Evolutionary conservation across 2,797 vertebrate species (phyloP).

Genomic region (Scomberomorus guttatus): DNA sequence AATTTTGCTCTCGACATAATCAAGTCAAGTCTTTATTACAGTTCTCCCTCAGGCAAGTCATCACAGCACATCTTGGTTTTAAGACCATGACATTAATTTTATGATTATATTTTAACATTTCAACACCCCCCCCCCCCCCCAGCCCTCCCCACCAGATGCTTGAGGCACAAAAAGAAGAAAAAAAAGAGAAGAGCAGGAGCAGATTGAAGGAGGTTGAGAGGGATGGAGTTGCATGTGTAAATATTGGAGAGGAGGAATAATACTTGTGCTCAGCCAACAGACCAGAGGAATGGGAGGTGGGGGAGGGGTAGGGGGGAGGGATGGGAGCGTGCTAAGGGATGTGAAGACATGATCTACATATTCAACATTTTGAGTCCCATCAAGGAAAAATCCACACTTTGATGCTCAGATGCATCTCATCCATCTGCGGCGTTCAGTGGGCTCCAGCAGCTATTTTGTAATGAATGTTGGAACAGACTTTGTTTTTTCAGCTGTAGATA

Average conservation of each 20-base stretch:
- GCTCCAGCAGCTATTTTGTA: neutral
- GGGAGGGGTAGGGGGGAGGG: neutral
- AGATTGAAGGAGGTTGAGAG: constrained; percentile 52
- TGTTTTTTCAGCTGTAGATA: neutral
- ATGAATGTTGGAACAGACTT: neutral
- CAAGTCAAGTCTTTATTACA: constrained; percentile 45
- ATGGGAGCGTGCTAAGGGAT: constrained; percentile 23
- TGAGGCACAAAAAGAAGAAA: constrained; percentile 17
- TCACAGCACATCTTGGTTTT: constrained; percentile 59
- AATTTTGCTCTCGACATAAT: constrained; percentile 5
- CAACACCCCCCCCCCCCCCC: constrained; percentile 20
- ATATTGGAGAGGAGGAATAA: constrained; percentile 52
- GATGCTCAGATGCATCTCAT: constrained; percentile 42
- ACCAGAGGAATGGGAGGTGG: constrained; percentile 21
- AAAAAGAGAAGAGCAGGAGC: constrained; percentile 1
- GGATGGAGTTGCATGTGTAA: constrained; percentile 60
- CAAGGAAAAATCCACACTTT: constrained; percentile 45
- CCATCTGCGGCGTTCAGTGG: constrained; percentile 10
- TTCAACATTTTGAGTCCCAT: constrained; percentile 57
- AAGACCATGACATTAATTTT: constrained; percentile 67
- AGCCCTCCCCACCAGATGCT: constrained; percentile 38
- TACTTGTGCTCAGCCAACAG: constrained; percentile 47
- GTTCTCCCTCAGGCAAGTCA: constrained; percentile 50
- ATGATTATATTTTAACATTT: constrained; percentile 68
- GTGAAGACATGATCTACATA: constrained; percentile 68